phyloP scores from a whole-genome alignment of 1,140 invertebrate species.

The Dufourea novaeangliae region DNA sequence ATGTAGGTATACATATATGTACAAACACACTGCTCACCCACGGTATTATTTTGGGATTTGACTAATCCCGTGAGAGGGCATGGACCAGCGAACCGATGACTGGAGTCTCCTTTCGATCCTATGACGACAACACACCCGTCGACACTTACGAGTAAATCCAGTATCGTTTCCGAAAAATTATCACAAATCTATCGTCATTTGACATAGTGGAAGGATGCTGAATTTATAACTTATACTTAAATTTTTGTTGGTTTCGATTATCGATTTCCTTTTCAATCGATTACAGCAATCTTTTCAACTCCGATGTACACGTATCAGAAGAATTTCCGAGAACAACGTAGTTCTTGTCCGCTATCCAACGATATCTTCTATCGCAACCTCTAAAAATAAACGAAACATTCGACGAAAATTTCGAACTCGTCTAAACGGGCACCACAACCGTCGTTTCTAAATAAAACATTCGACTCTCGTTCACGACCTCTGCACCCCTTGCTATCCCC shows the following conservation, averaged over 20 bases:
- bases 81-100: constrained; percentile 54
- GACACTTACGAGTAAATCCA: constrained; percentile 31
- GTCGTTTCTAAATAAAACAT: constrained; percentile 19
- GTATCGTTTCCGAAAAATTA: constrained; percentile 43
- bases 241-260: too few species aligned
- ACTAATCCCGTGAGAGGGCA: constrained; percentile 66
- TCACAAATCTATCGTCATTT: constrained; percentile 9
- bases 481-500: background rate
- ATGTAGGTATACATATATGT: too few species aligned
- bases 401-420: too few species aligned
- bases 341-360: constrained; percentile 7
- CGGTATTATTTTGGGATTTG: constrained; percentile 68
- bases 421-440: background rate
- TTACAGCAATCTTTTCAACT: too few species aligned
- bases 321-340: constrained; percentile 44
- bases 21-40: constrained; percentile 21
- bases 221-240: too few species aligned
- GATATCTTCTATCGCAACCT: constrained; percentile 20
- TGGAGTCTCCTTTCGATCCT: constrained; percentile 27
- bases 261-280: background rate
- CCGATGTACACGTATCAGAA: too few species aligned
- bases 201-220: too few species aligned
- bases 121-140: background rate
- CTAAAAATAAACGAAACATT: constrained; percentile 46
- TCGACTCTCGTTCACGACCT: background rate